phyloP scores from a whole-genome alignment of 2,113 vertebrate species.

The Corvus hawaiiensis region DNA sequence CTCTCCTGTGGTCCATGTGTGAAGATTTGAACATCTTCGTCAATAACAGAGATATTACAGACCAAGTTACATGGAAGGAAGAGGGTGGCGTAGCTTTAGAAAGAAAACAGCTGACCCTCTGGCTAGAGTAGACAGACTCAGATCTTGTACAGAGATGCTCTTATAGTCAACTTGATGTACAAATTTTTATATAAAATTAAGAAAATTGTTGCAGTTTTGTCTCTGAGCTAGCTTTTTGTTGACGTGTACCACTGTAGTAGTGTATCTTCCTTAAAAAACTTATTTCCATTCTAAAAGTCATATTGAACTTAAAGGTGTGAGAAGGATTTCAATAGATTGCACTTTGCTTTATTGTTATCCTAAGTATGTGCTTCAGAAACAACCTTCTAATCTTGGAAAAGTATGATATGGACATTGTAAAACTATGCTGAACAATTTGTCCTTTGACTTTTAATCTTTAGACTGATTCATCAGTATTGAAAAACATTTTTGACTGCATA shows the following conservation, averaged over 20 bases:
- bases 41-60: neutral
- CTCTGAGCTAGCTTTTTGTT: neutral
- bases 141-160: neutral
- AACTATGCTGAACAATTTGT: neutral
- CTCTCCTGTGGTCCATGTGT: neutral
- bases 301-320: neutral
- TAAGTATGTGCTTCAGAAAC: neutral
- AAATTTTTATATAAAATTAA: neutral
- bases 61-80: neutral
- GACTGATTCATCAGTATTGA: neutral
- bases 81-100: neutral
- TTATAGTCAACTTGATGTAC: neutral
- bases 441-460: conserved; percentile 38
- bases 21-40: neutral
- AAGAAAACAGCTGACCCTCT: neutral
- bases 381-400: neutral
- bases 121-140: neutral
- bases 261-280: neutral
- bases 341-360: neutral
- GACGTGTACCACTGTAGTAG: neutral
- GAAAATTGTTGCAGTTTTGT: neutral
- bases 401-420: neutral
- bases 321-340: neutral
- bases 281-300: neutral
- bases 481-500: neutral